Percentiles rank a stretch among this genome's conserved stretches.
Conservation (phyloP, 2,888 invertebrate genomes). For the Trissolcus brochymenae region DNA sequence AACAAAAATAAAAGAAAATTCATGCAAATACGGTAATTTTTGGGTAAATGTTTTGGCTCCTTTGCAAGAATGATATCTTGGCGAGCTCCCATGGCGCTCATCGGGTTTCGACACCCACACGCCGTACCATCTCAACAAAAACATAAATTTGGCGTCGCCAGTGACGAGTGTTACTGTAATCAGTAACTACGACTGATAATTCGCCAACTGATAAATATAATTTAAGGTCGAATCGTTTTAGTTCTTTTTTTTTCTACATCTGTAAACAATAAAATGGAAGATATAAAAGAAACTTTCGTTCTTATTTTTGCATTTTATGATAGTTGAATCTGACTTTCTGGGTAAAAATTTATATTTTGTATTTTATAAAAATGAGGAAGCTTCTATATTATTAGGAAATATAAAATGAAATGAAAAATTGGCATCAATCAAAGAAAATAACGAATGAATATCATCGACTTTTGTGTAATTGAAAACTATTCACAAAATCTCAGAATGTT, state of each 20-base stretch:
- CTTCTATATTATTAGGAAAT: background rate
- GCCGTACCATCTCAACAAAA: constrained; percentile 73
- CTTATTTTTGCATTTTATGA: background rate
- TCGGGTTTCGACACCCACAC: constrained; percentile 75
- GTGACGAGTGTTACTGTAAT: constrained; percentile 30
- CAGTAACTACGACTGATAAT: background rate
- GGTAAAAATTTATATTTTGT: background rate
- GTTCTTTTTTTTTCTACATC: background rate
- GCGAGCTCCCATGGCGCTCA: constrained; percentile 71
- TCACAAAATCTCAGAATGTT: constrained; percentile 16
- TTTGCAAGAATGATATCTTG: constrained; percentile 58
- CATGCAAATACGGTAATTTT: constrained; percentile 63
- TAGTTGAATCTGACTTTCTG: background rate
- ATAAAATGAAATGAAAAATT: background rate
- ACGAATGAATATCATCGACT: constrained; percentile 2
- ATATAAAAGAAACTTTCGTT: background rate
- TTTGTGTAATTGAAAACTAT: constrained; percentile 11
- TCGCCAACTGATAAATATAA: constrained; percentile 3
- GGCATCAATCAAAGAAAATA: background rate
- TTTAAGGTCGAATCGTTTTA: background rate
- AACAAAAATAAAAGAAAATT: constrained; percentile 65
- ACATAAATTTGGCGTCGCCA: constrained; percentile 66
- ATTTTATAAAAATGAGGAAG: background rate
- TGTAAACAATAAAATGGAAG: background rate
- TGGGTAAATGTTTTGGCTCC: constrained; percentile 41